Percentiles rank a stretch among this genome's conserved stretches.
Conservation (phyloP, 1,140 invertebrate species). For the Penaeus chinensis region DNA sequence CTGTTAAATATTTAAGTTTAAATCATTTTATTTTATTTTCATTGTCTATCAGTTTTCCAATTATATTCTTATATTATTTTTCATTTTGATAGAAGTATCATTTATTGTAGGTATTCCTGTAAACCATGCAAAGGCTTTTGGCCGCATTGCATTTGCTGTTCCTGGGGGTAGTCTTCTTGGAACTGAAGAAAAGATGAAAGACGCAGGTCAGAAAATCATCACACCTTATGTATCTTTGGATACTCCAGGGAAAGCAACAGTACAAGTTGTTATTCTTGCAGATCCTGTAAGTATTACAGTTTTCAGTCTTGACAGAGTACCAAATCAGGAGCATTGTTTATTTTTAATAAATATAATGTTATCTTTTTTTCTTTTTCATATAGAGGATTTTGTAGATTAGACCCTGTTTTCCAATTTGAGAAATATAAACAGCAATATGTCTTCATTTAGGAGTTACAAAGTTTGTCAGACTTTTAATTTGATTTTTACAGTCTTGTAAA, state of each 20-base stretch:
- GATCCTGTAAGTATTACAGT: constrained; percentile 79
- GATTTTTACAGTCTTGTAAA: too few relatives aligned
- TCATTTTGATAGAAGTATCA: neutral
- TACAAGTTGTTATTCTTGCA: constrained; percentile 93
- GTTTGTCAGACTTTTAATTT: too few relatives aligned
- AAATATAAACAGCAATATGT: too few relatives aligned
- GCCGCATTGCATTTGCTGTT: constrained; percentile 93
- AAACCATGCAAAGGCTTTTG: constrained; percentile 91
- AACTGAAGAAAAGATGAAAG: constrained; percentile 81
- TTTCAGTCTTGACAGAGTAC: neutral
- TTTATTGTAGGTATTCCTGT: constrained; percentile 68
- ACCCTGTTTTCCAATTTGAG: too few relatives aligned
- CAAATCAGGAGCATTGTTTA: too few relatives aligned
- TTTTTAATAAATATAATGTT: too few relatives aligned
- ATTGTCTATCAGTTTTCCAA: too few relatives aligned
- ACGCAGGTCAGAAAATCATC: constrained; percentile 81
- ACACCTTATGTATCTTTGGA: constrained; percentile 90
- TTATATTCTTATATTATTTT: neutral
- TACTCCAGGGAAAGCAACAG: constrained; percentile 96
- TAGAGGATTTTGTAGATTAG: too few relatives aligned
- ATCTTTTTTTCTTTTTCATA: too few relatives aligned
- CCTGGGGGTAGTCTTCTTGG: constrained; percentile 79
- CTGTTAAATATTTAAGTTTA: too few relatives aligned
- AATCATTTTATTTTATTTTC: too few relatives aligned
- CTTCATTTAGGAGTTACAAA: too few relatives aligned